Conservation (phyloP, 2,113 vertebrate species). For the Tragelaphus strepsiceros region DNA sequence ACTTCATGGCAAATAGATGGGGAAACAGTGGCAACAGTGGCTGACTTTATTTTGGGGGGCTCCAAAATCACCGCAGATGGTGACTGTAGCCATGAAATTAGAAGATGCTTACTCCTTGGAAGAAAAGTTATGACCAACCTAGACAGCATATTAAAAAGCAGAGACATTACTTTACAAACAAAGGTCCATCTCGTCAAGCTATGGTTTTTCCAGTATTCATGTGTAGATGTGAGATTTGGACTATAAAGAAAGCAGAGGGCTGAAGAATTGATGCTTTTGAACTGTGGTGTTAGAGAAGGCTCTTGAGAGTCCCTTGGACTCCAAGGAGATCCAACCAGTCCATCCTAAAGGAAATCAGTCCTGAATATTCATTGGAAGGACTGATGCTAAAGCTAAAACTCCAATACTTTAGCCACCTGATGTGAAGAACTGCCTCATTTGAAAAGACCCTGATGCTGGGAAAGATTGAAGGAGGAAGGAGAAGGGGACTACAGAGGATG, state of each 20-base stretch:
- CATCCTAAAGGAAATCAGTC: not conserved
- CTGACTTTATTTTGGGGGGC: rapidly evolving
- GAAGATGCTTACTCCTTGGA: not conserved
- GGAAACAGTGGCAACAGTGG: not conserved
- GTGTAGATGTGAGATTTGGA: not conserved
- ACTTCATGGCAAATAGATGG: not conserved
- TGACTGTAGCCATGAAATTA: not conserved
- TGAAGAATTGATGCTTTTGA: not conserved
- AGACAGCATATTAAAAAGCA: not conserved
- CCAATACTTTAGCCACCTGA: not conserved
- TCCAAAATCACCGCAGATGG: not conserved
- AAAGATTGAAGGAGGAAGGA: not conserved
- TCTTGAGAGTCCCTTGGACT: not conserved
- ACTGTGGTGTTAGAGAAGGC: not conserved
- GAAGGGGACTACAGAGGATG: not conserved
- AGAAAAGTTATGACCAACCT: not conserved
- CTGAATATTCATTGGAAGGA: not conserved
- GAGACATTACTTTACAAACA: not conserved
- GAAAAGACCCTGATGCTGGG: not conserved
- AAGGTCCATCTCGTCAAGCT: not conserved
- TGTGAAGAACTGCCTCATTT: rapidly evolving
- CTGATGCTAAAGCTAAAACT: not conserved
- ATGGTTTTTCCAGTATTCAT: not conserved
- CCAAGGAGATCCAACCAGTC: not conserved
- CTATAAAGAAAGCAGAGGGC: not conserved